Evolutionary conservation across 2,797 vertebrate species (phyloP).

Genomic region (Halcyon chelicuti): DNA sequence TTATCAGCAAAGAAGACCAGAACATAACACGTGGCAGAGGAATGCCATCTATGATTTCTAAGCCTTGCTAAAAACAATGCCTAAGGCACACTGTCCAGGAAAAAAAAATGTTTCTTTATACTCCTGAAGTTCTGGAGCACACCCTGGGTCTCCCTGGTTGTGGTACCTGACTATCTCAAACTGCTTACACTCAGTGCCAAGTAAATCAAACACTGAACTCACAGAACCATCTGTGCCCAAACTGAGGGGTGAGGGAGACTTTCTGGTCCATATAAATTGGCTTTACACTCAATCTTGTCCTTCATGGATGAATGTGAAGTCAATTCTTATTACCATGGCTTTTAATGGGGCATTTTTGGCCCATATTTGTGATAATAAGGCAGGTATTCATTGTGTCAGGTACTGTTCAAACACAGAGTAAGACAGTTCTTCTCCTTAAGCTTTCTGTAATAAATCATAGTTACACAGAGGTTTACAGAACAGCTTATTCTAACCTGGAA

Average conservation of each 20-base stretch:
- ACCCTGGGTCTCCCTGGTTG: background rate
- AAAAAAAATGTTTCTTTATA: background rate
- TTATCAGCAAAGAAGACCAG: background rate
- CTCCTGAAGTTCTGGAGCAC: background rate
- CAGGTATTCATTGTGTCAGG: background rate
- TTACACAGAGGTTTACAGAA: background rate
- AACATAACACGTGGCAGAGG: rapidly evolving
- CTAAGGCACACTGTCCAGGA: background rate
- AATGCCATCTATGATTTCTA: background rate
- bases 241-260: background rate
- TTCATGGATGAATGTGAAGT: background rate
- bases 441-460: background rate
- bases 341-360: background rate
- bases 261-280: rapidly evolving
- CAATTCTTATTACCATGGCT: rapidly evolving
- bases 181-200: background rate
- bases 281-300: rapidly evolving
- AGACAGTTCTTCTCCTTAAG: background rate
- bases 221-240: background rate
- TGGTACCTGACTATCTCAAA: background rate
- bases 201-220: rapidly evolving
- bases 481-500: background rate
- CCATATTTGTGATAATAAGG: background rate
- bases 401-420: background rate
- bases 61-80: rapidly evolving